Conservation (phyloP, 2,797 vertebrate genomes). For the Anguilla megastoma region DNA sequence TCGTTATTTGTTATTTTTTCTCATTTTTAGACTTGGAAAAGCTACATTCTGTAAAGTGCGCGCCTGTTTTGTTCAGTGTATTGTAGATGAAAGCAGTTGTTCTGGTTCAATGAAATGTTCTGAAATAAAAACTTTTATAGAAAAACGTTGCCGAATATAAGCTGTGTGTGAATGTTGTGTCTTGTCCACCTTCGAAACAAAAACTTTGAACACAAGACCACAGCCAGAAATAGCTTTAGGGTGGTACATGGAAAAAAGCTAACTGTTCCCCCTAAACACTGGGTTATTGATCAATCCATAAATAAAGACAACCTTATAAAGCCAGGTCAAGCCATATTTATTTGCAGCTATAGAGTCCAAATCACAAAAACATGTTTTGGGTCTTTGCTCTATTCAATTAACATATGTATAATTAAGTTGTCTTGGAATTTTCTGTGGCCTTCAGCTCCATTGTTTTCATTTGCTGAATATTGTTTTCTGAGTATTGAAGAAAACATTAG, state of each 20-base stretch:
- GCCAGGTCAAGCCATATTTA: background rate
- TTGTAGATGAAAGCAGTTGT: conserved; percentile 25
- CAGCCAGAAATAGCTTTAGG: background rate
- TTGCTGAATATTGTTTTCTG: too few species aligned
- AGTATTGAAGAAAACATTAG: too few species aligned
- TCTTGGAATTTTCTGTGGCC: too few species aligned
- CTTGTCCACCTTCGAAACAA: background rate
- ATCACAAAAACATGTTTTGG: background rate
- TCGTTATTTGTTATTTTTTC: background rate
- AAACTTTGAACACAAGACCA: background rate
- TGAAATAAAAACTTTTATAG: conserved; percentile 34
- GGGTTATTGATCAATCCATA: background rate
- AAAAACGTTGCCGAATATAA: background rate
- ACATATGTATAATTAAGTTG: background rate
- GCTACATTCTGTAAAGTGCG: conserved; percentile 31
- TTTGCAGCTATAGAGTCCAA: background rate
- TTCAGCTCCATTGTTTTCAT: too few species aligned
- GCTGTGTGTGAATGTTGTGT: background rate
- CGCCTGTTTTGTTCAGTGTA: conserved; percentile 25
- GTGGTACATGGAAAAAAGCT: too few species aligned
- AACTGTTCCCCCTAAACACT: background rate
- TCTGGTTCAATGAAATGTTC: conserved; percentile 29
- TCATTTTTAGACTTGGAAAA: conserved; percentile 17
- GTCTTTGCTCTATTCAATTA: background rate
- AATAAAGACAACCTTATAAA: background rate